Conservation (phyloP, 2,888 invertebrate genomes). For the Erynnis tages region DNA sequence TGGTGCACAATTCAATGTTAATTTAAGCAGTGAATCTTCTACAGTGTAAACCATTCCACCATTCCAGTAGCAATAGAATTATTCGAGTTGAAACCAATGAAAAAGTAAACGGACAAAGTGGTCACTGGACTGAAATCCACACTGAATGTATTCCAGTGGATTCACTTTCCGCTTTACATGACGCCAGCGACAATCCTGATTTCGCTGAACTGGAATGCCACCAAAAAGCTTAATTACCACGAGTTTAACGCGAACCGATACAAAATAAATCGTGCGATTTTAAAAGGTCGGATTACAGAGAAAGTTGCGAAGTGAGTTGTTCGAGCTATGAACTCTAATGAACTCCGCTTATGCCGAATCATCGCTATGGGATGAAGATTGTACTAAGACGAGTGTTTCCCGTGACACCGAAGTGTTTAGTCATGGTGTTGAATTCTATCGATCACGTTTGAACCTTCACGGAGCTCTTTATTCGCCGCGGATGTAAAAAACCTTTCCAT, state of each 20-base stretch:
- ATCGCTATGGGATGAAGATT: slow-evolving; percentile 32
- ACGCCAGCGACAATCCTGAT: too few relatives aligned
- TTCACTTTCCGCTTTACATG: too few relatives aligned
- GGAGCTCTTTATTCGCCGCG: neutral
- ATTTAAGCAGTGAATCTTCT: too few relatives aligned
- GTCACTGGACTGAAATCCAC: too few relatives aligned
- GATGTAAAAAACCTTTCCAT: neutral
- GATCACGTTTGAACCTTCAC: slow-evolving; percentile 25
- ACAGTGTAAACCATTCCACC: too few relatives aligned
- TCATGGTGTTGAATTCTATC: slow-evolving; percentile 30
- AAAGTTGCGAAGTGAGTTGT: slow-evolving; percentile 55
- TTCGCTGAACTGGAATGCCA: too few relatives aligned
- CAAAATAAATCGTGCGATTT: slow-evolving; percentile 33
- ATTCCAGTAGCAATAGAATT: too few relatives aligned
- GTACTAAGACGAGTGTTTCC: slow-evolving; percentile 16
- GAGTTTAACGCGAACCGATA: slow-evolving; percentile 39
- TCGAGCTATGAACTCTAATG: slow-evolving; percentile 53
- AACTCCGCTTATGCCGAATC: slow-evolving; percentile 52
- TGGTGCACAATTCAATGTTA: too few relatives aligned
- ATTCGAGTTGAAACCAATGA: too few relatives aligned
- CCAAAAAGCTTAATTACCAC: too few relatives aligned
- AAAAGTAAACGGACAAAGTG: too few relatives aligned
- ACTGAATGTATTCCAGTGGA: too few relatives aligned
- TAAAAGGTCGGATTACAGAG: slow-evolving; percentile 42
- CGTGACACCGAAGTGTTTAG: slow-evolving; percentile 24